phyloP scores from a whole-genome alignment of 2,888 invertebrate genomes.

The Malachius bipustulatus region DNA sequence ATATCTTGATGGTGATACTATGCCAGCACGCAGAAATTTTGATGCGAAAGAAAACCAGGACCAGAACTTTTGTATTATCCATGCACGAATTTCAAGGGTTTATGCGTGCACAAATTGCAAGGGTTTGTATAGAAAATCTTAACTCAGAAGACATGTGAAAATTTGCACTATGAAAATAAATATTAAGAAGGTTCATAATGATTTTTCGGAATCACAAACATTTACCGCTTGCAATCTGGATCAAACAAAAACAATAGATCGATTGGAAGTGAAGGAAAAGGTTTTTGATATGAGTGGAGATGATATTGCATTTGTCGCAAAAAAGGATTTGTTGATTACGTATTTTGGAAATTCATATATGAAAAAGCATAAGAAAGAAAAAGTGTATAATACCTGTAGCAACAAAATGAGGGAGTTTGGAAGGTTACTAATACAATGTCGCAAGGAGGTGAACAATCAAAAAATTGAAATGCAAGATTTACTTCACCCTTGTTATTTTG shows the following conservation, averaged over 20 bases:
- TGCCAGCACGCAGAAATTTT: slow-evolving; percentile 1
- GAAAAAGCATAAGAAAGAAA: slow-evolving; percentile 3
- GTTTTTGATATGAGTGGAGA: slow-evolving; percentile 20
- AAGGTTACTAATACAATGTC: slow-evolving; percentile 15
- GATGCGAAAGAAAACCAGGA: slow-evolving; percentile 2
- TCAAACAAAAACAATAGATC: background rate
- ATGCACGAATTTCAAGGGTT: slow-evolving; percentile 18
- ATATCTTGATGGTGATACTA: slow-evolving; percentile 3
- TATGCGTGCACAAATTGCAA: slow-evolving; percentile 20
- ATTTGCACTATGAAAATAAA: slow-evolving; percentile 12
- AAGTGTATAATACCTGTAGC: slow-evolving; percentile 11
- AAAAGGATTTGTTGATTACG: slow-evolving; percentile 2
- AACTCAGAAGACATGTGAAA: slow-evolving; percentile 14
- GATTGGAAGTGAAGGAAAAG: slow-evolving; percentile 3
- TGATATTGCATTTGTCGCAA: slow-evolving; percentile 16
- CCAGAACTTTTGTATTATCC: slow-evolving; percentile 13
- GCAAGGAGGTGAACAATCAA: background rate
- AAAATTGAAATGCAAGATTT: slow-evolving; percentile 2
- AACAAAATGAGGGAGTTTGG: slow-evolving; percentile 23
- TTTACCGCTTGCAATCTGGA: slow-evolving; percentile 2
- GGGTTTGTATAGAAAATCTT: slow-evolving; percentile 16
- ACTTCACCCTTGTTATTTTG: slow-evolving; percentile 10
- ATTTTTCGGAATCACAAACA: slow-evolving; percentile 1
- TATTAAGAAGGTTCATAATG: background rate
- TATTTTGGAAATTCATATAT: slow-evolving; percentile 2